phyloP scores from a whole-genome alignment of 2,888 invertebrate genomes.

The Trichacis sp. region DNA sequence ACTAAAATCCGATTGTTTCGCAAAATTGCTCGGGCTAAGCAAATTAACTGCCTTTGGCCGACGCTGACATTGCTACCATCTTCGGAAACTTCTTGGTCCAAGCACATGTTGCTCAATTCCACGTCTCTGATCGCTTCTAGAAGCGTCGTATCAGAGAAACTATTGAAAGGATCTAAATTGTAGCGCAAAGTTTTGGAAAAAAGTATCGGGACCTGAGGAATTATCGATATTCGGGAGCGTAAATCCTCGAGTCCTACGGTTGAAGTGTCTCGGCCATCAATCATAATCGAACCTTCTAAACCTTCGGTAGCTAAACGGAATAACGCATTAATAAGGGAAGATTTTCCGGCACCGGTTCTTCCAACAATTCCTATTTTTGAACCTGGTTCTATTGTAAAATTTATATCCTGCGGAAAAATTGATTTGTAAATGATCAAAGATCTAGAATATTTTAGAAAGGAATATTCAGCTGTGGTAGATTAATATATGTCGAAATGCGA shows the following conservation, averaged over 20 bases:
- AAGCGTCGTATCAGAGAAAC: conserved; percentile 75
- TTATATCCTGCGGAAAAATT: conserved; percentile 70
- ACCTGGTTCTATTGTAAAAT: conserved; percentile 77
- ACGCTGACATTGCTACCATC: conserved; percentile 76
- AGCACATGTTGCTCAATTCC: conserved; percentile 70
- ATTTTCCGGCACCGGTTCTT: conserved; percentile 88
- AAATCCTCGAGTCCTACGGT: conserved; percentile 80
- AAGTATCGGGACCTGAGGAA: conserved; percentile 76
- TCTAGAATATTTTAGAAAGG: too few relatives aligned
- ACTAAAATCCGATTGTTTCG: conserved; percentile 76
- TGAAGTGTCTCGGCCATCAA: conserved; percentile 82
- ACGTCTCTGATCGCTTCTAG: conserved; percentile 76
- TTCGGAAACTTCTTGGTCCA: conserved; percentile 72
- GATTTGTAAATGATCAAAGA: too few relatives aligned
- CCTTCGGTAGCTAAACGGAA: conserved; percentile 80
- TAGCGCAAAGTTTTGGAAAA: conserved; percentile 78
- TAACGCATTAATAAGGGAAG: conserved; percentile 81
- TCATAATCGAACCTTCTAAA: conserved; percentile 81
- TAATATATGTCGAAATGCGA: too few relatives aligned
- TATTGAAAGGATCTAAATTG: conserved; percentile 80
- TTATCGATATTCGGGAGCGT: conserved; percentile 83
- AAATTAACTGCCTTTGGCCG: conserved; percentile 78
- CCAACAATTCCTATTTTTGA: conserved; percentile 87
- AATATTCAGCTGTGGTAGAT: too few relatives aligned
- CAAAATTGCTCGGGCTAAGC: conserved; percentile 77